Base-by-base conservation (phyloP, 2,888 invertebrate species). In the Heliconius charithonia region DNA sequence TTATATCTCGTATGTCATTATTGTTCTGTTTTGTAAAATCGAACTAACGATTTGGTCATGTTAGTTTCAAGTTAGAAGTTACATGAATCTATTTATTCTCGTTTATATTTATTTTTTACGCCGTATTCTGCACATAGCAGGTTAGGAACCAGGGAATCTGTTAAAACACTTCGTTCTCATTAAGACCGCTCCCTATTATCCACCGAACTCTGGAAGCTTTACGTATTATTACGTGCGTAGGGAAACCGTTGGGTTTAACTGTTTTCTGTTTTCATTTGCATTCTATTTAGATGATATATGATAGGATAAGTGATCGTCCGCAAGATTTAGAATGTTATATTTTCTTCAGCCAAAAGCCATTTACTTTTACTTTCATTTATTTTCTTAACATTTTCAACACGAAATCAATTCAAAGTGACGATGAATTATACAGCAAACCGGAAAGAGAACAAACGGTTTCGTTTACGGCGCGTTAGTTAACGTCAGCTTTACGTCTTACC, bases 381-480 rank as follows among this genome's bases (percentile, higher is more conserved):
- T 29, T 29, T 29, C 51, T 29, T 45, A 56, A 27, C 29, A 29
- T 56, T 71, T 71, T 6, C n/a, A 59, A 32, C 27, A 25, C 9
- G 32, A 59, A 41, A 65, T 65, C 66, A 59, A n/a, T 41, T 41
- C 66, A 37, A 72, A 37, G 59, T 67, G 63, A 63, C 63, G 22
- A 77, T 77, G 32, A 77, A 65, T 63, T 51, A 59, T 63, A 77
- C 45, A 22, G 51, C 65, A 77, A 65, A 72, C 51, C 56, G 41
- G 59, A 73, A 77, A 73, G 32, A 66, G 63, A 74, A 72, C 32
- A 66, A 67, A 62, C 73, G 67, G 41, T 66, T 56, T 56, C 73
- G 67, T 67, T 78, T 78, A 78, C 74, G 59, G 59, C 41, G 25
- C 32, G 77, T 77, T 73, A 72, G 77, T 77, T 73, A 73, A 65